Base-by-base conservation (phyloP, 2,113 vertebrate species). In the Pitta sordida region DNA sequence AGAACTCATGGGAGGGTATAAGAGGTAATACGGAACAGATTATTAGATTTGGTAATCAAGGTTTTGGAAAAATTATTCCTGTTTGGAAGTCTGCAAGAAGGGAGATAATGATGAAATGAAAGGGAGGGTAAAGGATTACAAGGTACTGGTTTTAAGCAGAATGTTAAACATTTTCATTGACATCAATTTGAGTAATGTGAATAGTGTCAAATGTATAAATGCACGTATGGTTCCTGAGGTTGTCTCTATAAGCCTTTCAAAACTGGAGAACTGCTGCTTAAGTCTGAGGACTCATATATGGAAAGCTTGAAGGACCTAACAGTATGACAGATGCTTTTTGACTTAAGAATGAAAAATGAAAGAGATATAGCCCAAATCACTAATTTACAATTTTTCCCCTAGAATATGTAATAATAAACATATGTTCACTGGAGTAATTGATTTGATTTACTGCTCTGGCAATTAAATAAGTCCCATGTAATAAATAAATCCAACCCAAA, bases 51-150 rank as follows among this genome's bases (percentile, higher is more conserved):
- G 63, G 46, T 82, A 92, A 90, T 93, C 68, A 93, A 62, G 37
- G 29, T 43, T 86, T 27, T 65, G 37, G 32, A 88, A 68, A 64
- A 90, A 95, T 27, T 41, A 65, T 64, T 76, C 36, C 68, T 83
- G 86, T 83, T 92, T 95, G 94, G 91, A 77, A 96, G 43, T n/a
- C 67, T 46, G 86, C 58, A 91, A 85, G 88, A 71, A 70, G 88
- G 84, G 87, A 52, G 56, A 93, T 63, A 94, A 85, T 82, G 34
- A 51, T 88, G 96, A 86, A 92, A 70, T 90, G 78, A 88, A 62
- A 79, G 23, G 39, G 56, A 90, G 34, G 68, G 79, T 91, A 94
- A 84, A 55, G 94, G 74, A 94, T 92, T 94, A 92, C 70, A 84
- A 85, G 55, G 63, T 88, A 92, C 81, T 92, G 67, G 80, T 91